Evolutionary conservation across 2,888 invertebrate genomes (phyloP), one percentile per base, ranked within the genome.

Genomic region (Drosophila aldrichi): DNA sequence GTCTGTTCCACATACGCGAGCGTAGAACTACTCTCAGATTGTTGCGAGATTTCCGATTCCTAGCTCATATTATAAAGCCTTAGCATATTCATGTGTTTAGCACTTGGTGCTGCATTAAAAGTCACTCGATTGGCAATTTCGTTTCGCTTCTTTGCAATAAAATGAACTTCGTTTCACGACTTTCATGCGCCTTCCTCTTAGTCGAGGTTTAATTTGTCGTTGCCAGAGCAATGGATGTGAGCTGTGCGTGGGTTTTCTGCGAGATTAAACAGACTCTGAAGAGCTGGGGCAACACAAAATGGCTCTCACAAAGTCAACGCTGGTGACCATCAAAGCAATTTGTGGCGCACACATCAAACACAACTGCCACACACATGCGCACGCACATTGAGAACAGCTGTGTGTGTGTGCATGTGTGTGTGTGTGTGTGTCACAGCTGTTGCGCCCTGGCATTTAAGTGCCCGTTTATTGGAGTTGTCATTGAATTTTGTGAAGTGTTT

Each of bases 401-500:
- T 25, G 34, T 16, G 29, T 18, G 64, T 58, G 38, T 43, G 44
- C 46, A 34, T 25, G 36, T 34, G 18, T 7, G 36, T 34, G 16
- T 38, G 29, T 29, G 25, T 18, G 25, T 29, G 8, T 55, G 67
- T 38, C 55, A 46, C 81, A 81, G 81, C 70, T 74, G 81, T 69
- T 79, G 81, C 79, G 61, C 52, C 49, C 46, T 29, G 73, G 40
- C 70, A 68, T 52, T 60, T 51, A 49, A 72, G 77, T 73, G 70
- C 46, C 82, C 59, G 61, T 71, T 74, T 66, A 71, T 77, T 71
- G 66, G 69, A 67, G 78, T 78, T 82, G 77, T 75, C 80, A 71
- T 85, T 80, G 70, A 73, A 76, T 76, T 87, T 79, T 74, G 79
- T 81, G 65, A 69, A 79, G 88, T 84, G 84, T 79, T 82, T 82